phyloP scores from a whole-genome alignment of 2,113 vertebrate genomes.

The Laticauda laticaudata region DNA sequence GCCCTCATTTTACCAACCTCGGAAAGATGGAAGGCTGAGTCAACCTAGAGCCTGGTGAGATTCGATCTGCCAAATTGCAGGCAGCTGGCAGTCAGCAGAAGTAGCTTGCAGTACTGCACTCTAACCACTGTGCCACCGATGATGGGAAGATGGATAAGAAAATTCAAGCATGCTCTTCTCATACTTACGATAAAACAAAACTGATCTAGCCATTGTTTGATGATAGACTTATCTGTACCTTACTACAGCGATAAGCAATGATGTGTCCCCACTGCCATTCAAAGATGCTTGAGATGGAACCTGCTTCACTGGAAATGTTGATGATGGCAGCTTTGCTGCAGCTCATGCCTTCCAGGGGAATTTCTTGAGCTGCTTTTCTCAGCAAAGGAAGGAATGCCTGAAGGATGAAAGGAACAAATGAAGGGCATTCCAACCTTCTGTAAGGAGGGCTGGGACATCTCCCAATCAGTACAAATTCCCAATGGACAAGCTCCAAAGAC shows the following conservation, averaged over 20 bases:
- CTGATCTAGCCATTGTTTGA: neutral
- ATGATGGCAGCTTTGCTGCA: conserved; percentile 10
- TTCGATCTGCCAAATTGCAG: no score
- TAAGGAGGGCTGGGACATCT: neutral
- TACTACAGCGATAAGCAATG: conserved; percentile 1
- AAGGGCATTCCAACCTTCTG: neutral
- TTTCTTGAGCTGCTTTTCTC: conserved; percentile 8
- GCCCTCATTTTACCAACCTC: no score
- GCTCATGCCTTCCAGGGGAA: neutral
- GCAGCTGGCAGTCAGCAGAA: no score
- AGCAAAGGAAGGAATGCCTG: conserved; percentile 11
- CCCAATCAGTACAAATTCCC: neutral
- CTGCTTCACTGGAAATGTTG: neutral
- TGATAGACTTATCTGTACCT: neutral
- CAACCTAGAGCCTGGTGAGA: no score
- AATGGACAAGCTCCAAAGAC: neutral
- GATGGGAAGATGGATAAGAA: neutral
- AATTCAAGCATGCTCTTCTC: neutral
- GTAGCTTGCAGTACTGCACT: no score
- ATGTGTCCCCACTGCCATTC: neutral
- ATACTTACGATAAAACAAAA: neutral
- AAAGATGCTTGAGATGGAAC: neutral
- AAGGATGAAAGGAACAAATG: neutral
- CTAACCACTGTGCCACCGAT: no score
- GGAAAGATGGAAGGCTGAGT: no score